phyloP scores from a whole-genome alignment of 2,113 vertebrate genomes.

The Cephalopterus ornatus region DNA sequence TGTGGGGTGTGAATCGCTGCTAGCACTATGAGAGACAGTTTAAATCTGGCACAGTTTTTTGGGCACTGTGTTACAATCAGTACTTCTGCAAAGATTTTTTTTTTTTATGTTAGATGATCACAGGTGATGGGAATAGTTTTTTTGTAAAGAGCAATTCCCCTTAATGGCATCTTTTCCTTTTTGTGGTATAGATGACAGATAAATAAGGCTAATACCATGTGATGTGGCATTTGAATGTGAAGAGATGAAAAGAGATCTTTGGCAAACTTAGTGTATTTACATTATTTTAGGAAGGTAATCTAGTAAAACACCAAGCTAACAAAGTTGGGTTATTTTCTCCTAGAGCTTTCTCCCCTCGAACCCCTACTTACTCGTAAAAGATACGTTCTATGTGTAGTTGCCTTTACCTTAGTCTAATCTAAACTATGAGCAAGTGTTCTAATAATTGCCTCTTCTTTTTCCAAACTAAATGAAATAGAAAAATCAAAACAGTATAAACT shows the following conservation, averaged over 20 bases:
- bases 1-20: not conserved
- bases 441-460: not conserved
- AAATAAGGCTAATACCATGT: not conserved
- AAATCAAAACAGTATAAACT: not conserved
- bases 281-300: not conserved
- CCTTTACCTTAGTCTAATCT: not conserved
- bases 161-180: not conserved
- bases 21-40: accelerated
- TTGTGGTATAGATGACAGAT: not conserved
- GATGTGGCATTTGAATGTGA: not conserved
- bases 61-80: not conserved
- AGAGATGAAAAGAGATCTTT: not conserved
- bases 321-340: not conserved
- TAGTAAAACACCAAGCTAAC: not conserved
- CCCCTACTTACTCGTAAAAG: not conserved
- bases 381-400: accelerated
- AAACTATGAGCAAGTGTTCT: not conserved
- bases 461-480: not conserved
- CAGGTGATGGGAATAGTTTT: not conserved
- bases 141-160: not conserved
- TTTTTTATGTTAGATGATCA: not conserved
- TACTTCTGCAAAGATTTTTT: not conserved
- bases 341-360: not conserved
- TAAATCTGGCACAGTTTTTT: not conserved
- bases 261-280: not conserved